These are phyloP conservation scores for Chamaetylas fuelleborni DNA, from an alignment of 2,113 vertebrate genomes.

Conservation along the genomic window DNA sequence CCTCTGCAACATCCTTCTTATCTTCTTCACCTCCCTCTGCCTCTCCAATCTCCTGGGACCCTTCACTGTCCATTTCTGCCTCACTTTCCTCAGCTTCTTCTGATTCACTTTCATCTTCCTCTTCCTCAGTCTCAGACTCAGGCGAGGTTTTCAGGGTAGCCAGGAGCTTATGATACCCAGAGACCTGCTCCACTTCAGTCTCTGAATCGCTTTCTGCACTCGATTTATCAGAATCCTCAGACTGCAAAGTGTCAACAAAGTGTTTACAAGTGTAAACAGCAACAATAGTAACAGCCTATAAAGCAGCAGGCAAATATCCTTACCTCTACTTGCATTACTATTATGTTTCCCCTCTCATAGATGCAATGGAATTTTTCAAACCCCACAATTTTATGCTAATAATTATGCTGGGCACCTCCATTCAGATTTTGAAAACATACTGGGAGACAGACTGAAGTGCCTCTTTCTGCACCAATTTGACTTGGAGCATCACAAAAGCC, in stretches of 20 bases:
- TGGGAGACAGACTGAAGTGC: not conserved
- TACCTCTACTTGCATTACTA: not conserved
- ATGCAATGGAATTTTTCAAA: not conserved
- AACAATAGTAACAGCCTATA: not conserved
- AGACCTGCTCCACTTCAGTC: slow-evolving; percentile 78
- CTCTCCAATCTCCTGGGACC: not conserved
- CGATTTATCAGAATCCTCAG: slow-evolving; percentile 76
- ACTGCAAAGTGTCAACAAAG: slow-evolving; percentile 62
- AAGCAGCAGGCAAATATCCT: not conserved
- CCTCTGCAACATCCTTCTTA: not conserved
- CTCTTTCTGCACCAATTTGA: not conserved
- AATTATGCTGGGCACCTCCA: not conserved
- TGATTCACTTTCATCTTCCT: slow-evolving; percentile 68
- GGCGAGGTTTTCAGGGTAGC: slow-evolving; percentile 78
- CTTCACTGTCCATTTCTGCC: slow-evolving; percentile 46
- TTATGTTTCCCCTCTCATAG: not conserved
- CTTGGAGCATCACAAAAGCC: not conserved
- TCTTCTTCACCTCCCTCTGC: not conserved
- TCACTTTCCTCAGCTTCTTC: slow-evolving; percentile 67
- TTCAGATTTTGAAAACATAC: not conserved
- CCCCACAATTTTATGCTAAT: not conserved
- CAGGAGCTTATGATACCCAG: slow-evolving; percentile 90
- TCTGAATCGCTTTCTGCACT: slow-evolving; percentile 76
- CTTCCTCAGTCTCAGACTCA: slow-evolving; percentile 72
- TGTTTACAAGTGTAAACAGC: not conserved